phyloP scores from a whole-genome alignment of 2,797 vertebrate species.

The Dallia pectoralis region DNA sequence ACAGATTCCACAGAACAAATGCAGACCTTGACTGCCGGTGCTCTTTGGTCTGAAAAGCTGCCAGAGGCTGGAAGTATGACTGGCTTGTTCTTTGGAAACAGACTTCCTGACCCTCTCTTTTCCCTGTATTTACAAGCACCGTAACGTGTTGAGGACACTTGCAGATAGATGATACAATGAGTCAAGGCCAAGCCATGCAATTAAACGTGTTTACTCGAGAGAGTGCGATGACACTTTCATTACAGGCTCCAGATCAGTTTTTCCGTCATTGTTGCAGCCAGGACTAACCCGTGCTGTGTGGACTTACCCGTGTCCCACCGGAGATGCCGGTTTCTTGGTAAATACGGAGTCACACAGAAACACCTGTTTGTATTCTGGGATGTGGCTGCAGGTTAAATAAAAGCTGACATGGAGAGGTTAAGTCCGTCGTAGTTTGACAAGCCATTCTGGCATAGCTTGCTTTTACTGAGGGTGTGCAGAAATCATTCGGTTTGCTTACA shows the following conservation, averaged over 20 bases:
- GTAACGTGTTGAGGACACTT: constrained; percentile 11
- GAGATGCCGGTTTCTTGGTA: constrained; percentile 27
- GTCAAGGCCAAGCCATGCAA: constrained; percentile 14
- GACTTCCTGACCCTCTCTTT: background rate
- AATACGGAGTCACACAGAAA: constrained; percentile 16
- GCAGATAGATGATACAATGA: background rate
- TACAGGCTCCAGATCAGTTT: constrained; percentile 7
- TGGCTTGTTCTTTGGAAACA: background rate
- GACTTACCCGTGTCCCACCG: constrained; percentile 8
- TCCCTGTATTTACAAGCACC: background rate
- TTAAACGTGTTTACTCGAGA: constrained; percentile 21
- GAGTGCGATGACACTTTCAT: constrained; percentile 16
- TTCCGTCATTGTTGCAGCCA: constrained; percentile 9
- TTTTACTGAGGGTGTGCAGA: background rate
- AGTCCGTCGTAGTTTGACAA: background rate
- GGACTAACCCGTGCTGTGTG: constrained; percentile 9
- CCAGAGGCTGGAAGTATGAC: background rate
- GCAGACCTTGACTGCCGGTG: background rate
- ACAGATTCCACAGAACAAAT: constrained; percentile 2
- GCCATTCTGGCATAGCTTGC: background rate
- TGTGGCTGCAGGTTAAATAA: constrained; percentile 23
- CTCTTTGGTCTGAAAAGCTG: background rate
- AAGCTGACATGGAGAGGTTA: constrained; percentile 8
- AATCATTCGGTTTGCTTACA: background rate
- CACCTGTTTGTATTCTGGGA: constrained; percentile 52